These are phyloP conservation scores for Naso thynnoides DNA, from an alignment of 2,797 vertebrate species.

Conservation along the genomic window DNA sequence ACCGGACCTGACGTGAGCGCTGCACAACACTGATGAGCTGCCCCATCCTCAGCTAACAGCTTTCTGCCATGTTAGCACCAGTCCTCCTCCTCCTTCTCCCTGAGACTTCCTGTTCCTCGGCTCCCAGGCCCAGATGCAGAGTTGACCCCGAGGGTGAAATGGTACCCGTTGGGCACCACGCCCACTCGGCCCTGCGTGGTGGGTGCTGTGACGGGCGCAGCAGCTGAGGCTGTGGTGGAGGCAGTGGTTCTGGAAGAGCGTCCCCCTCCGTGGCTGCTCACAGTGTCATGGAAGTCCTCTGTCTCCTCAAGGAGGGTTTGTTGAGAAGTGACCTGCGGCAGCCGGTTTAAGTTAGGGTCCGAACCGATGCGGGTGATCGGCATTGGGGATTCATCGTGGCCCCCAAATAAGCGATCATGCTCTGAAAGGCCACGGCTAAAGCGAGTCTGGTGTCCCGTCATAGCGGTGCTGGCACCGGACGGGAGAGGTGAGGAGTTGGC, in stretches of 20 bases:
- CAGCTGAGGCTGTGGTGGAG: conserved; percentile 71
- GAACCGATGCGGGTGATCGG: conserved; percentile 90
- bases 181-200: conserved; percentile 86
- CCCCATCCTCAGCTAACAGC: conserved; percentile 19
- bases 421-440: conserved; percentile 93
- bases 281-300: conserved; percentile 92
- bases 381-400: conserved; percentile 77
- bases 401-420: conserved; percentile 87
- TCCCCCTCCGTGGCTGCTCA: conserved; percentile 89
- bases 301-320: conserved; percentile 83
- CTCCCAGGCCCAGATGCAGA: conserved; percentile 77
- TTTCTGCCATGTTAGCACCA: conserved; percentile 90
- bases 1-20: conserved; percentile 29
- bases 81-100: conserved; percentile 91
- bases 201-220: conserved; percentile 78
- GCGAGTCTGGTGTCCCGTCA: conserved; percentile 78
- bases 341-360: conserved; percentile 89
- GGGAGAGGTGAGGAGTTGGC: conserved; percentile 92
- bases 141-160: conserved; percentile 92
- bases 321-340: conserved; percentile 71
- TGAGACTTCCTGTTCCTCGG: conserved; percentile 89
- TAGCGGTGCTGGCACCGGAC: conserved; percentile 68
- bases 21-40: conserved; percentile 28
- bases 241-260: conserved; percentile 88
- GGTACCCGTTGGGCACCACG: conserved; percentile 95